Percentiles rank a stretch among this genome's conserved stretches.
Evolutionary conservation across 2,888 invertebrate genomes (phyloP).

Genomic region (Altica lythri): DNA sequence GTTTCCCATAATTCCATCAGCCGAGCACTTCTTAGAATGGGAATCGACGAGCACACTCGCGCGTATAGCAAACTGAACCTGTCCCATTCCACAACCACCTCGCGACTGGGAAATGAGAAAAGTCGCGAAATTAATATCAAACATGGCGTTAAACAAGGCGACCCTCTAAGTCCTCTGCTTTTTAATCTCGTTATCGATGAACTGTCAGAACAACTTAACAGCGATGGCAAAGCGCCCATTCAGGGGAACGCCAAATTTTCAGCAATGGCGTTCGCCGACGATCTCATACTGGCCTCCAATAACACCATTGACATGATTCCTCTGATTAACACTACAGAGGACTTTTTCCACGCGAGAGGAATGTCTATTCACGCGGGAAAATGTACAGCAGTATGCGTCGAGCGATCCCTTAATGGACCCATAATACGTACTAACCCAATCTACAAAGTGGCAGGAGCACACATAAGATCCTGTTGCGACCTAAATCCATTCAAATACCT

Average conservation of each 20-base stretch:
- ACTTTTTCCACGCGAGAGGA: constrained; percentile 28
- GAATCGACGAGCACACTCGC: constrained; percentile 12
- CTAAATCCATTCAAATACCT: constrained; percentile 33
- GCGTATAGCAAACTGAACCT: not conserved
- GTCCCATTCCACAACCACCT: not conserved
- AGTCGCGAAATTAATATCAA: constrained; percentile 26
- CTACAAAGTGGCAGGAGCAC: constrained; percentile 5
- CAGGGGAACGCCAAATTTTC: constrained; percentile 10
- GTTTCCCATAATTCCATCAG: constrained; percentile 33
- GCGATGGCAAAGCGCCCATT: too few relatives aligned
- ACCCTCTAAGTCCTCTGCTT: constrained; percentile 48
- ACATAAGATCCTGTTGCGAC: too few relatives aligned
- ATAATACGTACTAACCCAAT: not conserved
- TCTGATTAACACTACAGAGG: too few relatives aligned
- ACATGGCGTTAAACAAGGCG: constrained; percentile 54
- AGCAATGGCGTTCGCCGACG: constrained; percentile 37
- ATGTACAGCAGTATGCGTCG: constrained; percentile 18
- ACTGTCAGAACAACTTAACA: constrained; percentile 24
- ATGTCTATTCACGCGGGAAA: constrained; percentile 36
- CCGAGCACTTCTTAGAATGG: constrained; percentile 27
- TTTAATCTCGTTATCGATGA: constrained; percentile 45
- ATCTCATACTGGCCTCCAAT: constrained; percentile 36
- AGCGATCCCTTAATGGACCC: not conserved
- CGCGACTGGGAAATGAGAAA: not conserved
- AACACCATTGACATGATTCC: too few relatives aligned